These are phyloP conservation scores for Drosophila ficusphila DNA, from an alignment of 1,140 invertebrate genomes.

Conservation along the genomic window DNA sequence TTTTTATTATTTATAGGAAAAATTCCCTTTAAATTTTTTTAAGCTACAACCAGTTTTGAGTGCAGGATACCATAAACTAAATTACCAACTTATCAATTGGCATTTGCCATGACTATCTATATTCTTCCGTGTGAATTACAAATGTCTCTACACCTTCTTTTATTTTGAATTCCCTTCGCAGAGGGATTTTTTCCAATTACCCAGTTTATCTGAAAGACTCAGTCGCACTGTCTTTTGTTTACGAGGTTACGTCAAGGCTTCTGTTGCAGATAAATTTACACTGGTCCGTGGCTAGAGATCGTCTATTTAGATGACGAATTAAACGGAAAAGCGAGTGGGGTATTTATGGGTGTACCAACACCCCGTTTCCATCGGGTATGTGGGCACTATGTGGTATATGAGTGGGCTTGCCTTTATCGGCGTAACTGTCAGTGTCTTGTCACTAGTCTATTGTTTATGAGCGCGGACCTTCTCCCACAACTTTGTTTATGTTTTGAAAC, in stretches of 20 bases:
- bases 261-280: constrained; percentile 30
- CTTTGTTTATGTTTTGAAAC: constrained; percentile 24
- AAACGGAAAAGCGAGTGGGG: constrained; percentile 14
- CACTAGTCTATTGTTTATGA: constrained; percentile 67
- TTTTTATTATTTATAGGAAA: too few species aligned
- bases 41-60: background rate
- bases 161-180: background rate
- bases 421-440: constrained; percentile 66
- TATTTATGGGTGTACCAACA: background rate
- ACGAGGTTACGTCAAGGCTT: constrained; percentile 52
- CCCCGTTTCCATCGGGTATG: background rate
- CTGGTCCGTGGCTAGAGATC: constrained; percentile 28
- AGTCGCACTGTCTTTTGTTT: constrained; percentile 52
- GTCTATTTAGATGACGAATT: constrained; percentile 53
- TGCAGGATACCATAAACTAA: constrained; percentile 9
- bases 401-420: constrained; percentile 56
- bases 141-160: background rate
- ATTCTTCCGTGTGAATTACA: constrained; percentile 6
- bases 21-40: too few species aligned
- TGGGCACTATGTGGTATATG: constrained; percentile 23
- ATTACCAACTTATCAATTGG: constrained; percentile 3
- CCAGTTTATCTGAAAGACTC: constrained; percentile 57
- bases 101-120: background rate
- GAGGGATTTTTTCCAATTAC: constrained; percentile 10
- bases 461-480: constrained; percentile 1